phyloP scores from a whole-genome alignment of 1,140 invertebrate genomes.

The Sminthurides bifidus region DNA sequence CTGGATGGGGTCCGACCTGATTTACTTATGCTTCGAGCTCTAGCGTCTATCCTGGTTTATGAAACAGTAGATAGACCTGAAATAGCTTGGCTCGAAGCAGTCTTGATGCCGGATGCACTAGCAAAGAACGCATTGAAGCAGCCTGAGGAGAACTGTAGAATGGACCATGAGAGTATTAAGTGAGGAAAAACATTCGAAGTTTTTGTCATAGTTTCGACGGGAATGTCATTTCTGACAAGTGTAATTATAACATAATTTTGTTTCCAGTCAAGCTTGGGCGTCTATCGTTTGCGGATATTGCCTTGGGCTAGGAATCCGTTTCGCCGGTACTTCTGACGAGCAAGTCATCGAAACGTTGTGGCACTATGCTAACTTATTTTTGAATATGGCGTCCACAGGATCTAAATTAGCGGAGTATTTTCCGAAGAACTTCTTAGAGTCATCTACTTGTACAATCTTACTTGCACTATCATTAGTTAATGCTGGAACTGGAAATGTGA shows the following conservation, averaged over 20 bases:
- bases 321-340: constrained; percentile 78
- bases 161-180: constrained; percentile 94
- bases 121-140: constrained; percentile 43
- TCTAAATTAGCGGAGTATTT: constrained; percentile 27
- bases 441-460: constrained; percentile 22
- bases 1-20: constrained; percentile 88
- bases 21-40: constrained; percentile 69
- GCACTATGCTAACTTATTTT: constrained; percentile 44
- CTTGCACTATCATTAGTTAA: constrained; percentile 51
- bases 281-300: constrained; percentile 90
- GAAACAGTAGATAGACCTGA: constrained; percentile 75
- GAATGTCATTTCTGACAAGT: constrained; percentile 1
- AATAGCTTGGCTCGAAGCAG: constrained; percentile 63
- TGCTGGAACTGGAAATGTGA: constrained; percentile 82
- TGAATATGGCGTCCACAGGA: constrained; percentile 12
- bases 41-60: constrained; percentile 67
- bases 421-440: constrained; percentile 29
- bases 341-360: constrained; percentile 64
- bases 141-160: constrained; percentile 46
- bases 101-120: constrained; percentile 21
- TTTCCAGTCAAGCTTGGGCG: constrained; percentile 80
- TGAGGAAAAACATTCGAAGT: constrained; percentile 38
- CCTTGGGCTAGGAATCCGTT: constrained; percentile 84
- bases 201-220: too few relatives aligned
- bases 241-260: constrained; percentile 11